These are phyloP conservation scores for Narcine bancroftii DNA, from an alignment of 2,113 vertebrate species.

Conservation along the genomic window DNA sequence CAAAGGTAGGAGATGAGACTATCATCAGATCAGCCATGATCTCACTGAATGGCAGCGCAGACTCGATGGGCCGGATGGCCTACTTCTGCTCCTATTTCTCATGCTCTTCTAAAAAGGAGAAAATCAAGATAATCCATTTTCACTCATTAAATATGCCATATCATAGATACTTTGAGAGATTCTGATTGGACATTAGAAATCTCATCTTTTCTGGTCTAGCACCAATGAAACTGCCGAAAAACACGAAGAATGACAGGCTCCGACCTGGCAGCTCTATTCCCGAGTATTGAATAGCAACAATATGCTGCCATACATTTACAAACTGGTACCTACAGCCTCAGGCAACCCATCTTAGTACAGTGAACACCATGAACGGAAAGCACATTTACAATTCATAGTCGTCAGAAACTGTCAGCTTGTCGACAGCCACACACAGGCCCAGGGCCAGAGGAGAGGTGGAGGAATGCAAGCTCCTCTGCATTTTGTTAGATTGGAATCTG, in stretches of 20 bases:
- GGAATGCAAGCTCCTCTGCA: not conserved
- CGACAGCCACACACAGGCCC: not conserved
- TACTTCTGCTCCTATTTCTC: too few species aligned
- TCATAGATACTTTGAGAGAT: not conserved
- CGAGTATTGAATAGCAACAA: not conserved
- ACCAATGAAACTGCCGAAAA: not conserved
- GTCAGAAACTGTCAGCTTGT: not conserved
- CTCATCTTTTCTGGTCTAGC: not conserved
- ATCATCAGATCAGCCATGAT: too few species aligned
- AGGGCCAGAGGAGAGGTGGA: not conserved
- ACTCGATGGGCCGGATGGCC: too few species aligned
- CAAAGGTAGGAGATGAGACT: too few species aligned
- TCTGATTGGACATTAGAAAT: not conserved
- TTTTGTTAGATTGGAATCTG: not conserved
- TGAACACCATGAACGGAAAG: not conserved
- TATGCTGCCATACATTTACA: too few species aligned
- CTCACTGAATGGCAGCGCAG: too few species aligned
- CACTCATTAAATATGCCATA: not conserved
- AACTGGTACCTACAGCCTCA: not conserved
- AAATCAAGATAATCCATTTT: too few species aligned
- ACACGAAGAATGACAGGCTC: not conserved
- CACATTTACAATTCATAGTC: not conserved
- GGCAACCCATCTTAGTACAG: not conserved
- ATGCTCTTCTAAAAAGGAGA: not conserved
- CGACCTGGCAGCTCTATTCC: not conserved